Evolutionary conservation across 2,113 vertebrate genomes (phyloP).

Genomic region (Bubo blakistoni): DNA sequence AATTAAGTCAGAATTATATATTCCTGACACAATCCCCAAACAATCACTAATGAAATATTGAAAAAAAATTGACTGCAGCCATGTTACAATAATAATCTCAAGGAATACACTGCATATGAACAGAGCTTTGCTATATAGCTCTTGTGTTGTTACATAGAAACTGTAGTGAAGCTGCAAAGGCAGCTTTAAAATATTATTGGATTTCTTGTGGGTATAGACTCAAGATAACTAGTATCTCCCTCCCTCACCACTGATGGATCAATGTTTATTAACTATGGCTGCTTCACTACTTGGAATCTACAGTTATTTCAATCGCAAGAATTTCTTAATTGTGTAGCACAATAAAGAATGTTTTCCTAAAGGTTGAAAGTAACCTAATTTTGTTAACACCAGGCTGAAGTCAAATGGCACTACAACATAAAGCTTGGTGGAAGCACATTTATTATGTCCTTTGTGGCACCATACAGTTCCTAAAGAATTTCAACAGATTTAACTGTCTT

Average conservation of each 20-base stretch:
- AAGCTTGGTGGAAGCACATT: not conserved
- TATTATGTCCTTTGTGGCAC: not conserved
- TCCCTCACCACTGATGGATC: not conserved
- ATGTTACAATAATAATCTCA: not conserved
- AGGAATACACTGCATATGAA: not conserved
- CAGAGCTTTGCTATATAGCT: not conserved
- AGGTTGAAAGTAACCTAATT: not conserved
- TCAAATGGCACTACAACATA: not conserved
- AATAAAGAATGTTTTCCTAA: not conserved
- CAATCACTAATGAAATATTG: conserved; percentile 29
- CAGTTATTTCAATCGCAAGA: not conserved
- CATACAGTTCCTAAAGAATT: not conserved
- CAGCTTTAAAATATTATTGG: not conserved
- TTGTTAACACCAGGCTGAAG: not conserved
- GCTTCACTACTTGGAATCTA: not conserved
- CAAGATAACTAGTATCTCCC: not conserved
- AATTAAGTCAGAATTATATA: conserved; percentile 13
- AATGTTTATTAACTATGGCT: not conserved
- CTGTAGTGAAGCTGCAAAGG: not conserved
- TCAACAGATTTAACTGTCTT: not conserved
- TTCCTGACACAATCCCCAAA: conserved; percentile 32
- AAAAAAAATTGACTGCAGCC: conserved; percentile 10
- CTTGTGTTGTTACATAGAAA: not conserved
- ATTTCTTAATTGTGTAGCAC: not conserved
- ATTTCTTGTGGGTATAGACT: not conserved